These are phyloP conservation scores for Neopelma chrysocephalum DNA, from an alignment of 2,797 vertebrate genomes.

Conservation along the genomic window DNA sequence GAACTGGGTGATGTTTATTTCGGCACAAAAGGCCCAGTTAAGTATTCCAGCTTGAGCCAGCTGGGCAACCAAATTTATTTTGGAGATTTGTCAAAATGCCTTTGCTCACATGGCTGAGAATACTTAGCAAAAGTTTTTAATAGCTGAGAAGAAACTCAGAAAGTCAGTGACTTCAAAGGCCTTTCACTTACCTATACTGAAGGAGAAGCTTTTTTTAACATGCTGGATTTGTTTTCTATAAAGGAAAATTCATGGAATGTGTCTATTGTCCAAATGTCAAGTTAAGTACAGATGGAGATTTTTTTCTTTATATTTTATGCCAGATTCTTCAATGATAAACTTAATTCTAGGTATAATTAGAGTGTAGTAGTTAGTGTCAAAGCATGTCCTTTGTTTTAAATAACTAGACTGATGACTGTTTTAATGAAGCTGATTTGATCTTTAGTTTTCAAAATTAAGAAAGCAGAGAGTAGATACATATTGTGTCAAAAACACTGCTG, in stretches of 20 bases:
- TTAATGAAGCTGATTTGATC: neutral
- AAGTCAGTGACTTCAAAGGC: neutral
- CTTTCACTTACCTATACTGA: neutral
- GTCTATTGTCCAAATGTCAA: neutral
- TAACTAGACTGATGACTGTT: neutral
- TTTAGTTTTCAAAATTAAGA: neutral
- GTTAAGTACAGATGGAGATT: neutral
- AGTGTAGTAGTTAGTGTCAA: neutral
- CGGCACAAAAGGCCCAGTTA: neutral
- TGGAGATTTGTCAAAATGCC: neutral
- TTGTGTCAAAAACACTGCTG: neutral
- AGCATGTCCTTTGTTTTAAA: neutral
- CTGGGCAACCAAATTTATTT: neutral
- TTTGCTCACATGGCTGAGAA: neutral
- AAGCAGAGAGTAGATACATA: neutral
- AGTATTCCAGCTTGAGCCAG: neutral
- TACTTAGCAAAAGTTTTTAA: neutral
- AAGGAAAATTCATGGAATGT: conserved; percentile 1
- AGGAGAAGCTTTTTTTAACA: neutral
- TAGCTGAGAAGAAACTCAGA: neutral
- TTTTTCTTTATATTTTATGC: neutral
- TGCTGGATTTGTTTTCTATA: neutral
- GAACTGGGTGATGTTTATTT: neutral
- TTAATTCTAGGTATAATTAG: neutral
- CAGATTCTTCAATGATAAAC: neutral